Evolutionary conservation across 2,113 vertebrate species (phyloP), one percentile per base, ranked within the genome.

Genomic region (Genyomyrus donnyi): DNA sequence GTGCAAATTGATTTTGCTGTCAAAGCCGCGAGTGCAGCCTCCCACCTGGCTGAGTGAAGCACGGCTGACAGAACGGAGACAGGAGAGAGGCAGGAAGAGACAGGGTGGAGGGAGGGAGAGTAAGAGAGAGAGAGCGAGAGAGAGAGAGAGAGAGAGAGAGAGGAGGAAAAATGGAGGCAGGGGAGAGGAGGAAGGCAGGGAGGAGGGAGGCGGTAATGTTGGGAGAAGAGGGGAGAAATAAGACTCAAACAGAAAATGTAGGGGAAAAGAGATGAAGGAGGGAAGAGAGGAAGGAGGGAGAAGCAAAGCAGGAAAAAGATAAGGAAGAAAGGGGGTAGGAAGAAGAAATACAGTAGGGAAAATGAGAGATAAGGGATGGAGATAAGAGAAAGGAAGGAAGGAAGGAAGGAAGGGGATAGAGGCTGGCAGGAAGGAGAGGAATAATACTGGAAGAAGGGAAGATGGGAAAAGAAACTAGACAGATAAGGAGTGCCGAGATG

Each of bases 1-100:
- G 93, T 94, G 89, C 90, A 91, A 94, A 95, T 94, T 91, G 94
- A 94, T 94, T 91, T 93, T 91, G 87, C 90, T 91, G 92, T 94
- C 91, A 93, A 93, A 93, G 88, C 80, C 89, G 88, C 91, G 91
- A 94, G 92, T 92, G 89, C 35, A 3, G 50, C 88, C 88, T 45
- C 92, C 91, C 90, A 91, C 91, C 89, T 92, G 89, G 85, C 87
- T 90, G 90, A 86, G 89, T 90, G 91, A 90, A 90, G 91, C 88
- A 84, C 52, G 19, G n/a, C 53, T 53, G 91, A 88, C 27, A 46
- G n/a, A 85, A 85, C 90, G 31, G 31, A 58, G 74, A 53, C 31
- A 39, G 24, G 21, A 87, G 83, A 46, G 66, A 39, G 35, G 31
- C 48, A 88, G 56, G 56, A 11, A 24, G 80, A 11, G 46, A 19